Percentiles rank a stretch among this genome's conserved stretches.
These are phyloP conservation scores for Oligia latruncula DNA, from an alignment of 2,888 invertebrate genomes.

Conservation along the genomic window DNA sequence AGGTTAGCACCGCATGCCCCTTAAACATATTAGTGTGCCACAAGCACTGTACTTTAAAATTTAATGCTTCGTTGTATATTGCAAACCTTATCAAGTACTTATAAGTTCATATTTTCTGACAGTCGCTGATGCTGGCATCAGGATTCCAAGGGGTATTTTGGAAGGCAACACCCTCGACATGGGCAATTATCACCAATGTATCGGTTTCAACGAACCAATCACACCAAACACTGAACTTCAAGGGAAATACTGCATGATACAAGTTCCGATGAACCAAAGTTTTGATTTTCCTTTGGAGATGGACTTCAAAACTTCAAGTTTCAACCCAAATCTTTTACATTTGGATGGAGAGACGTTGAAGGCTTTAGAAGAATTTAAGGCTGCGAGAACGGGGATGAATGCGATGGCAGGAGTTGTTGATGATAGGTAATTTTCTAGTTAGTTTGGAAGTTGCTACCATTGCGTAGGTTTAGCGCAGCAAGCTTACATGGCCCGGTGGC, in stretches of 20 bases:
- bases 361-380: conserved; percentile 29
- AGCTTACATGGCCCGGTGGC: neutral
- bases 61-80: neutral
- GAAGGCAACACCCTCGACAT: conserved; percentile 69
- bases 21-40: too few species aligned
- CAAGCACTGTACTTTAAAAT: too few species aligned
- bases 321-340: conserved; percentile 53
- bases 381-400: conserved; percentile 28
- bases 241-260: conserved; percentile 77
- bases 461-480: neutral
- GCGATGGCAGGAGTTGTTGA: conserved; percentile 50
- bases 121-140: conserved; percentile 75
- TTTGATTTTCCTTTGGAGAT: conserved; percentile 47
- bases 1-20: too few species aligned
- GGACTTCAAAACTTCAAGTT: conserved; percentile 1
- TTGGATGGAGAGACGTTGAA: conserved; percentile 49
- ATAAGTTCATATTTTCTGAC: conserved; percentile 11
- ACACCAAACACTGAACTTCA: conserved; percentile 61
- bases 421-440: conserved; percentile 40
- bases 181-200: conserved; percentile 76
- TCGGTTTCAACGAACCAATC: conserved; percentile 65
- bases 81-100: neutral
- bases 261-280: conserved; percentile 67
- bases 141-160: conserved; percentile 71
- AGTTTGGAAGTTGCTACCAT: neutral